phyloP scores from a whole-genome alignment of 2,113 vertebrate genomes.

The Marcusenius ussheri region DNA sequence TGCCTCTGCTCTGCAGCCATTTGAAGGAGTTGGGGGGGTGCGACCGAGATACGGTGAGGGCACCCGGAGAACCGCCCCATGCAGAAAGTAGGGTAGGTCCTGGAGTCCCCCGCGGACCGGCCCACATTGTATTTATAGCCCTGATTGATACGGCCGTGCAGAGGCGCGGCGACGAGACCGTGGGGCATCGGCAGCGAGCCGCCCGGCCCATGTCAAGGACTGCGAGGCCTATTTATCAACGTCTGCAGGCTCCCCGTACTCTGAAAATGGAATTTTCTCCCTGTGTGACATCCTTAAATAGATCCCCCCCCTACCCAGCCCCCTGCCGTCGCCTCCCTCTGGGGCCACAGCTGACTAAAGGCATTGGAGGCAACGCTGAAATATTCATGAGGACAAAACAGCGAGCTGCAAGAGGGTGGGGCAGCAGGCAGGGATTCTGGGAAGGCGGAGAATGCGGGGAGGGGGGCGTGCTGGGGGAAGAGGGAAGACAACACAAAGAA shows the following conservation, averaged over 20 bases:
- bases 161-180: neutral
- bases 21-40: neutral
- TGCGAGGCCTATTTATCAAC: slow-evolving; percentile 33
- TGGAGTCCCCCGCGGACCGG: slow-evolving; percentile 51
- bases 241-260: slow-evolving; percentile 1
- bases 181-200: slow-evolving; percentile 22
- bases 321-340: neutral
- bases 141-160: slow-evolving; percentile 54
- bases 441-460: neutral
- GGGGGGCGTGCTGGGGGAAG: neutral
- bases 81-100: slow-evolving; percentile 67
- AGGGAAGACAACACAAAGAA: neutral
- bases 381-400: slow-evolving; percentile 61
- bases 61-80: slow-evolving; percentile 48
- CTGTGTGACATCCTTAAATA: slow-evolving; percentile 32
- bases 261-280: slow-evolving; percentile 24
- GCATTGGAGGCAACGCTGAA: slow-evolving; percentile 45
- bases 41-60: neutral
- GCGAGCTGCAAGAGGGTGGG: neutral
- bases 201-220: slow-evolving; percentile 37
- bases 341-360: slow-evolving; percentile 12
- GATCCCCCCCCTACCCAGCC: slow-evolving; percentile 22
- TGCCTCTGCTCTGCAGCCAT: neutral
- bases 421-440: slow-evolving; percentile 1
- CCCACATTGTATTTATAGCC: slow-evolving; percentile 73